phyloP scores from a whole-genome alignment of 1,140 invertebrate species.

The Solenopsis invicta region DNA sequence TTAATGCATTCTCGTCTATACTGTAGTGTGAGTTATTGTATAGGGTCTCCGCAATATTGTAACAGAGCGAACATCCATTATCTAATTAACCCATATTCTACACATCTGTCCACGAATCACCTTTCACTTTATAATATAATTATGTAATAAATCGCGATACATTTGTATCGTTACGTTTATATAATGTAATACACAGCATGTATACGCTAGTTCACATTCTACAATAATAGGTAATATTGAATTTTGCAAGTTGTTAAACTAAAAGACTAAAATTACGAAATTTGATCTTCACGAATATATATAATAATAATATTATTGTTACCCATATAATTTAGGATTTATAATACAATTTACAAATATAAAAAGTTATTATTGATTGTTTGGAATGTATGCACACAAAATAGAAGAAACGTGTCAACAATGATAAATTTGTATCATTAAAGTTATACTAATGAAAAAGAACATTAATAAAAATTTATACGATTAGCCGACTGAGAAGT shows the following conservation, averaged over 20 bases:
- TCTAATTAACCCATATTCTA: conserved; percentile 44
- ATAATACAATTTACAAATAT: neutral
- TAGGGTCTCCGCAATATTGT: neutral
- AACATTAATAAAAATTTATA: no score
- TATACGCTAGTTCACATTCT: conserved; percentile 2
- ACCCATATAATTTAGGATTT: neutral
- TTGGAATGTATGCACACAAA: neutral
- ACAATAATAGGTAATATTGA: conserved; percentile 20
- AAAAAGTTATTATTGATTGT: neutral
- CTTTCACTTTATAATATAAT: conserved; percentile 38
- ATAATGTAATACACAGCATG: neutral
- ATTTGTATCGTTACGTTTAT: neutral
- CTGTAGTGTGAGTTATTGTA: conserved; percentile 5
- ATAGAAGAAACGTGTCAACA: neutral
- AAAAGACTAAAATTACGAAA: neutral
- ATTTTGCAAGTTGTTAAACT: neutral
- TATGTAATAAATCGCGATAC: conserved; percentile 33
- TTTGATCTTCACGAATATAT: neutral
- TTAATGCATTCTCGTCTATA: conserved; percentile 33
- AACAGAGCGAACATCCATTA: conserved; percentile 33
- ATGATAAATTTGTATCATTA: neutral
- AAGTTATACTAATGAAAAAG: neutral
- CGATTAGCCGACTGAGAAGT: no score
- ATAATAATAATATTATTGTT: neutral
- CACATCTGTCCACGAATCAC: neutral